Evolutionary conservation across 1,140 invertebrate genomes (phyloP).

Genomic region (Bicyclus anynana): DNA sequence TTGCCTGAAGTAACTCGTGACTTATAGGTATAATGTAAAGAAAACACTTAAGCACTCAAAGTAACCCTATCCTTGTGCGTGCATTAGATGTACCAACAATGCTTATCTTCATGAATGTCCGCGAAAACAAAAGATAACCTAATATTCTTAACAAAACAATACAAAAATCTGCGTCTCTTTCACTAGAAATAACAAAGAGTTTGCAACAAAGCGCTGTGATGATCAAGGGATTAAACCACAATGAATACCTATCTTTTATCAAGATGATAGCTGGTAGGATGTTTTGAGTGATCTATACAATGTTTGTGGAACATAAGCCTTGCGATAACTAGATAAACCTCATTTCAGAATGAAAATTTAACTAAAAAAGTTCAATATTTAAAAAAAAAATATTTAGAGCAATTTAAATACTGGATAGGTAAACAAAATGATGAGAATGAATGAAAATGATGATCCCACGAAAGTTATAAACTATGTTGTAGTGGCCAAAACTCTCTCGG

Average conservation of each 20-base stretch:
- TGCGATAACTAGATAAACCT: too few species aligned
- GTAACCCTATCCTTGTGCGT: not conserved
- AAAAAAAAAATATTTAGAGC: too few species aligned
- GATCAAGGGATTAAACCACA: not conserved
- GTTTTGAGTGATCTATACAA: not conserved
- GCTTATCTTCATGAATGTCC: constrained; percentile 4
- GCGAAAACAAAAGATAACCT: constrained; percentile 11
- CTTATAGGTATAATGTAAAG: not conserved
- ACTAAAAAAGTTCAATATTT: too few species aligned
- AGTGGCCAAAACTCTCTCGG: too few species aligned
- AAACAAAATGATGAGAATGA: too few species aligned
- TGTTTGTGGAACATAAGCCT: too few species aligned
- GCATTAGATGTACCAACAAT: constrained; percentile 2
- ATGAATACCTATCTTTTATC: not conserved
- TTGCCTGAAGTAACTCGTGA: not conserved
- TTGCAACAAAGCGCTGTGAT: not conserved
- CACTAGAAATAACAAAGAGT: not conserved
- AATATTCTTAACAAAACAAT: not conserved
- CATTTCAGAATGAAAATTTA: too few species aligned
- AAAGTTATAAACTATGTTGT: too few species aligned
- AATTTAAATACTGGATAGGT: too few species aligned
- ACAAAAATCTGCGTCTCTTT: not conserved
- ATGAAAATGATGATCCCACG: too few species aligned
- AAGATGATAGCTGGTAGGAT: not conserved
- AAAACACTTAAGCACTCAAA: not conserved